Percentiles rank a stretch among this genome's conserved stretches.
These are phyloP conservation scores for Antheraea mylitta DNA, from an alignment of 1,140 invertebrate genomes.

Conservation along the genomic window DNA sequence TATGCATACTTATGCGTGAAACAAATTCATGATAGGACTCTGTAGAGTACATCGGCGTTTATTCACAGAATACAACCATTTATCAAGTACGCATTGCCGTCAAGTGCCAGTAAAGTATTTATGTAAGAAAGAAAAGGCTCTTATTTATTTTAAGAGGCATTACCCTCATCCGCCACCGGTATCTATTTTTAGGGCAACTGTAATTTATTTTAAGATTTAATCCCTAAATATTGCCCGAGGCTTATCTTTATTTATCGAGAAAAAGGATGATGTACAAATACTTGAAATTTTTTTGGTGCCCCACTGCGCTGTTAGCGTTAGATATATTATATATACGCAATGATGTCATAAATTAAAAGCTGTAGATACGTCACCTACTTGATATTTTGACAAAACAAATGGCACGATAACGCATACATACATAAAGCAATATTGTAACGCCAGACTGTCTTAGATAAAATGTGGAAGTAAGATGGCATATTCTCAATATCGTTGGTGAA, in stretches of 20 bases:
- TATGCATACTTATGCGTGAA: background rate
- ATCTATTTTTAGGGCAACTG: background rate
- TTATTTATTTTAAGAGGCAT: slow-evolving; percentile 1
- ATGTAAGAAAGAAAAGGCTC: background rate
- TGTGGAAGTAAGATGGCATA: too few species aligned
- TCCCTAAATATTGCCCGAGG: background rate
- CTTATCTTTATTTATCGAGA: background rate
- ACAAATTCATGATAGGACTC: background rate
- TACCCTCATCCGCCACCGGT: background rate
- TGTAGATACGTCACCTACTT: too few species aligned
- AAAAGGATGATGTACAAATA: too few species aligned
- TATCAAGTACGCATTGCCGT: background rate
- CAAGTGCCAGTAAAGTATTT: background rate
- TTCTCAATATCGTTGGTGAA: too few species aligned
- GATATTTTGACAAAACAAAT: too few species aligned
- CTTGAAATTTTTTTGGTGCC: too few species aligned
- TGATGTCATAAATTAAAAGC: too few species aligned
- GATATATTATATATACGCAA: too few species aligned
- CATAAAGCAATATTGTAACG: too few species aligned
- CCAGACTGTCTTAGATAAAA: too few species aligned
- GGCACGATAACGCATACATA: too few species aligned
- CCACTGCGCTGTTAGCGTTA: too few species aligned
- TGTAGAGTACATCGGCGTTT: background rate
- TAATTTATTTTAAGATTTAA: slow-evolving; percentile 1
- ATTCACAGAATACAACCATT: background rate